Conservation (phyloP, 2,113 vertebrate genomes). For the Excalfactoria chinensis region DNA sequence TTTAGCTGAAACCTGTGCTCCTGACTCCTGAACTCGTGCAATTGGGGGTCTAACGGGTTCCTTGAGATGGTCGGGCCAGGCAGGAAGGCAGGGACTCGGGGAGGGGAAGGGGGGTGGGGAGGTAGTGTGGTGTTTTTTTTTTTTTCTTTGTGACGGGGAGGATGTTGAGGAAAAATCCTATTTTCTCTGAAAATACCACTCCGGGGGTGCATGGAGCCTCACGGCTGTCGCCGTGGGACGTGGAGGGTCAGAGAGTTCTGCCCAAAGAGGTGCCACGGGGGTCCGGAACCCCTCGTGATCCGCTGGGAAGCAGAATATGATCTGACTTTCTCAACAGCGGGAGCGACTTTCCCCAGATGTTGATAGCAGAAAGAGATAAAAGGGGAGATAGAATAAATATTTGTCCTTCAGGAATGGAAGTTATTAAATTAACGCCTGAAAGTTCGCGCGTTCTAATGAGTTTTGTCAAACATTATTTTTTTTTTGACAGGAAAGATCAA, state of each 20-base stretch:
- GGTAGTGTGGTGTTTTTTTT: no score
- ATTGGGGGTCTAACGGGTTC: fast-evolving
- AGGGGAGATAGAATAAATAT: constrained; percentile 49
- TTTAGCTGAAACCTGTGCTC: neutral
- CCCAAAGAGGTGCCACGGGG: neutral
- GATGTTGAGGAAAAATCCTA: neutral
- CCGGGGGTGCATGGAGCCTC: fast-evolving
- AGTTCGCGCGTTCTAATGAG: constrained; percentile 3
- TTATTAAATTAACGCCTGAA: constrained; percentile 53
- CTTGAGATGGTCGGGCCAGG: neutral
- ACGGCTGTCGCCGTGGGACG: fast-evolving
- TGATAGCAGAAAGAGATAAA: constrained; percentile 33
- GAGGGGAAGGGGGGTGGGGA: no score
- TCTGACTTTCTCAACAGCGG: neutral
- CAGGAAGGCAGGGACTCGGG: neutral
- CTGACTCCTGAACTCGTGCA: neutral
- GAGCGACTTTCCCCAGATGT: constrained; percentile 1
- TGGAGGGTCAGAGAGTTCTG: neutral
- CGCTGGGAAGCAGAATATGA: neutral
- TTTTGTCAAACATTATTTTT: constrained; percentile 49
- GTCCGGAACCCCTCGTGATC: fast-evolving
- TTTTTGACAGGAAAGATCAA: constrained; percentile 38
- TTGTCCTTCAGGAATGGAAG: constrained; percentile 40
- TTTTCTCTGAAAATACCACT: fast-evolving
- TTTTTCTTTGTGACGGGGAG: neutral